These are phyloP conservation scores for Hypercompe scribonia DNA, from an alignment of 2,888 invertebrate species.

Conservation along the genomic window DNA sequence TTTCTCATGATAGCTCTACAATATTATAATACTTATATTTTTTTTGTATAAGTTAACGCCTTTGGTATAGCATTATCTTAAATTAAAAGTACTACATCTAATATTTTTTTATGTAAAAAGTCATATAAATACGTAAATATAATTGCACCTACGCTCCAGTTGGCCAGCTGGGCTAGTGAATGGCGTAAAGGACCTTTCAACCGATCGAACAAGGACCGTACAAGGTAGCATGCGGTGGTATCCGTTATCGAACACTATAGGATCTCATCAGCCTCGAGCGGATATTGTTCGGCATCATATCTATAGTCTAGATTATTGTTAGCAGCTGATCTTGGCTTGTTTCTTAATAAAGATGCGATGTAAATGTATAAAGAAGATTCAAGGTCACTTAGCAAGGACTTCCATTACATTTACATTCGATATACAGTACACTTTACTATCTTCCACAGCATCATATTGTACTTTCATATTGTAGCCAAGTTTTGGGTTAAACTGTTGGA, in stretches of 20 bases:
- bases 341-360: constrained; percentile 14
- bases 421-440: background rate
- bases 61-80: too few relatives aligned
- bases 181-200: constrained; percentile 71
- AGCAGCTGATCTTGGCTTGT: constrained; percentile 1
- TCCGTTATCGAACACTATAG: constrained; percentile 63
- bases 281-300: constrained; percentile 59
- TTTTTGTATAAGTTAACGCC: too few relatives aligned
- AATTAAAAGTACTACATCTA: too few relatives aligned
- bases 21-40: too few relatives aligned
- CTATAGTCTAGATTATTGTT: constrained; percentile 50
- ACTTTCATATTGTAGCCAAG: too few relatives aligned
- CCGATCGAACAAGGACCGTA: constrained; percentile 62
- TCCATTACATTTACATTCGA: background rate
- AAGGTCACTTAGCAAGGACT: constrained; percentile 1
- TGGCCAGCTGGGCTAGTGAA: constrained; percentile 57
- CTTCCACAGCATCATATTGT: too few relatives aligned
- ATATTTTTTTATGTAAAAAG: background rate
- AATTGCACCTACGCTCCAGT: constrained; percentile 11
- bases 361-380: background rate
- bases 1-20: too few relatives aligned
- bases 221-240: constrained; percentile 62
- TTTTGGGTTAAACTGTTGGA: too few relatives aligned
- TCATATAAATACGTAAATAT: background rate
- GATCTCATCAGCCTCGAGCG: constrained; percentile 62